Evolutionary conservation across 2,113 vertebrate species (phyloP), one percentile per base, ranked within the genome.

Genomic region (Cardinalis cardinalis): DNA sequence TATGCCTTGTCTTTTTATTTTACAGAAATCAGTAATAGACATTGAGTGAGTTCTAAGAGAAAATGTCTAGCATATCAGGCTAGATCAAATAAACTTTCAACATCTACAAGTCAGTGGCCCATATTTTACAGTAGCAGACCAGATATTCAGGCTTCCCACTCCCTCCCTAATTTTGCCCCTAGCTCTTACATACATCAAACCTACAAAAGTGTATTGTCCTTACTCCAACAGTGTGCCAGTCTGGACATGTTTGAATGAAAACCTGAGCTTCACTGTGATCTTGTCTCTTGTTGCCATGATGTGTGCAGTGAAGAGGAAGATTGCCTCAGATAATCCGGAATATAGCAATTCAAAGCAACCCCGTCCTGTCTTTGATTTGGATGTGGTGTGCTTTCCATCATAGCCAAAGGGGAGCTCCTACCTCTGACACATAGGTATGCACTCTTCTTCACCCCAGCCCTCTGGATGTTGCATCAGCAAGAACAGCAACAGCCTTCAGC

Each of bases 361-460:
- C 90, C 20, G 34, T 82, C 78, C 55, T 14, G 59, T 79, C 89
- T 94, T 94, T 92, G 78, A 94, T 95, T 94, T 87, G 89, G 61
- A 83, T 60, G n/a, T 79, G 84, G 71, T 66, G 68, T 64, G 81
- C 84, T 89, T 87, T 94, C 89, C 78, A 59, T 66, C 75, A 52
- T 52, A 94, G 95, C 95, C 92, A 89, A 95, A 93, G 93, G 93
- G 92, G 91, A 96, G 66, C 84, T 96, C 89, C 93, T 95, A 80
- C 92, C 92, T 95, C 89, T 94, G 84, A 89, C 94, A 95, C 78
- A 87, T 78, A 87, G 90, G 65, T 84, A 87, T 93, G 89, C 91
- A 92, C 93, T 96, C 81, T 95, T 72, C 84, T 91, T 95, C 95
- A 96, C 90, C 93, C 71, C 95, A 68, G 74, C 73, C 59, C 77